Evolutionary conservation across 1,140 invertebrate species (phyloP).

Genomic region (Pentalonia nigronervosa): DNA sequence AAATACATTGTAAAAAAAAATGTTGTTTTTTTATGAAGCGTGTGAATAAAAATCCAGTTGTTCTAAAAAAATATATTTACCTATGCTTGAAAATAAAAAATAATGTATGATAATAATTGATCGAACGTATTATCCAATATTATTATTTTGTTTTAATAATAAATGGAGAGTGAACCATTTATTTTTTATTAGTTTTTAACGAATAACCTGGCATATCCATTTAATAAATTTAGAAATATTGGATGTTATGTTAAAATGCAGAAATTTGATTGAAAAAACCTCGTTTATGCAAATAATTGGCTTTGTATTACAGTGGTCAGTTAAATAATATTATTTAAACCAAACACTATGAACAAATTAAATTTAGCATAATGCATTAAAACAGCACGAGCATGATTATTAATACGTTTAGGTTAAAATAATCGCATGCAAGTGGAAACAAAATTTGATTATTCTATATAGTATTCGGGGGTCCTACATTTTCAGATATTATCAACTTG

Average conservation of each 20-base stretch:
- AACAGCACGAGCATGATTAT: neutral
- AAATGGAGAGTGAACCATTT: neutral
- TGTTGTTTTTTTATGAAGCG: neutral
- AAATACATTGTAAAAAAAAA: neutral
- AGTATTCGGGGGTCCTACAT: neutral
- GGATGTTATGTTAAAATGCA: neutral
- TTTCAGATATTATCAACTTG: neutral
- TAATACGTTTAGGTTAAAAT: neutral
- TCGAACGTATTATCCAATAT: neutral
- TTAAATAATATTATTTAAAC: neutral
- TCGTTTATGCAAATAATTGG: neutral
- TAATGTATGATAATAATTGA: neutral
- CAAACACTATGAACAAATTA: neutral
- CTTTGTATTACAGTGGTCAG: neutral
- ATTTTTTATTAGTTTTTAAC: neutral
- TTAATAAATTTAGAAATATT: neutral
- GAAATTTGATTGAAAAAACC: neutral
- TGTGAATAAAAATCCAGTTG: neutral
- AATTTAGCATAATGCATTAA: neutral
- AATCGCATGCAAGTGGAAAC: neutral
- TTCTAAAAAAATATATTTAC: neutral
- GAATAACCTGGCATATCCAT: neutral
- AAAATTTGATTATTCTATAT: neutral
- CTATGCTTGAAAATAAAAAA: neutral
- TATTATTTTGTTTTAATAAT: neutral